Evolutionary conservation across 2,797 vertebrate species (phyloP), one percentile per base, ranked within the genome.

Genomic region (Danio tinwini): DNA sequence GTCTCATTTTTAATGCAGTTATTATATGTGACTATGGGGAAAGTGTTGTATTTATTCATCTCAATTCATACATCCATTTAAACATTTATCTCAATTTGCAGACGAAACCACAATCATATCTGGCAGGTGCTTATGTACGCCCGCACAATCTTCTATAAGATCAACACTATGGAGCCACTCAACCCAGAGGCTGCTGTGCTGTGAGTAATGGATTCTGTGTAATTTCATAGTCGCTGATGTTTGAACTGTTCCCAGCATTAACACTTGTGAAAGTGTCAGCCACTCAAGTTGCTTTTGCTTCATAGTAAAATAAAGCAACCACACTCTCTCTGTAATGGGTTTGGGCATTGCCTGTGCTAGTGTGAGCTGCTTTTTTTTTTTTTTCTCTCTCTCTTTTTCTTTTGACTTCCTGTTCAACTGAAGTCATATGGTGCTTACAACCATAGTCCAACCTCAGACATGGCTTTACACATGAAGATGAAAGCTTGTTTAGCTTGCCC

Each of bases 51-150:
- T 72, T n/a, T 52, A 12, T 8, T 19, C 39, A 10, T 29, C 3
- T 29, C 29, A 29, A 29, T 29, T 29, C 1, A 29, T 29, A 29
- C 29, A 29, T 29, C 29, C 29, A 29, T 29, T 29, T 29, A 29
- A 29, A 29, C 39, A n/a, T 74, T 4, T 12, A 42, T 61, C 14
- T 44, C 78, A 6, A 76, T 49, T 83, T 87, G 29, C 59, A 99
- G 98, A 90, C 94, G 98, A 85, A 99, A 98, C 91, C 96, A 99
- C 90, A 99, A 98, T 86, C 98, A 98, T 88, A 98, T 99, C 88
- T 99, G 98, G 97, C 98, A 99, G 88, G 96, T 99, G 44, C 84
- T 99, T 74, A 98, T 99, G 97, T 99, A 98, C 0, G 97, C 98
- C 45, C 93, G 98, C 63, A 95, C 97, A 50, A 91, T 99, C 88